Conservation (phyloP, 2,797 vertebrate species). For the Enteromius fasciolatus region DNA sequence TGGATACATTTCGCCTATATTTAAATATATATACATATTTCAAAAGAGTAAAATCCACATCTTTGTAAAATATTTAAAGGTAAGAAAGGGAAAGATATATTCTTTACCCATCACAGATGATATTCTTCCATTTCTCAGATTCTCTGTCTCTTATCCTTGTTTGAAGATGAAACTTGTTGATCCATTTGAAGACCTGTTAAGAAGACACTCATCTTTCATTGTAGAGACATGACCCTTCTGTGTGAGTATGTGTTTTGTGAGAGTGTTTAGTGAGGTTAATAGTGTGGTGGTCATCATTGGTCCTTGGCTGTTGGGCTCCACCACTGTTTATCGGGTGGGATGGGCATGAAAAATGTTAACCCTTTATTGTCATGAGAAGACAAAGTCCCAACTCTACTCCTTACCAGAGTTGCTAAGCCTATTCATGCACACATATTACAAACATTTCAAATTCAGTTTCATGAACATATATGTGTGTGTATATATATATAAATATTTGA, state of each 20-base stretch:
- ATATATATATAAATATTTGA: neutral
- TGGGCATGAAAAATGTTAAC: constrained; percentile 48
- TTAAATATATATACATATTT: neutral
- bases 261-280: constrained; percentile 8
- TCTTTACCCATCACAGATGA: constrained; percentile 21
- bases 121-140: neutral
- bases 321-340: constrained; percentile 37
- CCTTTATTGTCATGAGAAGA: constrained; percentile 23
- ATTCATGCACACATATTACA: neutral
- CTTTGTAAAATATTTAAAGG: neutral
- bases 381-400: no score
- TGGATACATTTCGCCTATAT: neutral
- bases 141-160: neutral
- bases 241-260: neutral
- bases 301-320: constrained; percentile 25
- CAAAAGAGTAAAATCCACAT: neutral
- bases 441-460: constrained; percentile 1
- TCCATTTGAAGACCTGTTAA: constrained; percentile 7
- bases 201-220: neutral
- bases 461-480: neutral
- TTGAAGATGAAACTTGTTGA: neutral
- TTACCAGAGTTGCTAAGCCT: neutral
- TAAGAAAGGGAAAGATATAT: neutral
- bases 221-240: neutral
- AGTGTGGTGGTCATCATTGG: constrained; percentile 29